Evolutionary conservation across 2,797 vertebrate genomes (phyloP).

Genomic region (Orientallactaga sibirica): DNA sequence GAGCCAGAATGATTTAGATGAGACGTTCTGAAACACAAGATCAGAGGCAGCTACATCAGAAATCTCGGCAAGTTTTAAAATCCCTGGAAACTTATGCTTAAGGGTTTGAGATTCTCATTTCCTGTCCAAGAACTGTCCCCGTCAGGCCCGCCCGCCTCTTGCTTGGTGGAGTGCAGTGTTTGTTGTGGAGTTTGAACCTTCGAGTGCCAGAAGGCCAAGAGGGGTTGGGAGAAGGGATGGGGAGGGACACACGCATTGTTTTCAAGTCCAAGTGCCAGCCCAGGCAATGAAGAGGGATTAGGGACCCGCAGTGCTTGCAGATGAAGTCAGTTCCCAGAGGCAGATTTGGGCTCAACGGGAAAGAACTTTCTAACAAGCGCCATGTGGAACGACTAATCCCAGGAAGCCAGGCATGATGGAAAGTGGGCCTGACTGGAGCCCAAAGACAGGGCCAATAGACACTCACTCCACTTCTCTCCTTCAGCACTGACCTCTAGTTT

Average conservation of each 20-base stretch:
- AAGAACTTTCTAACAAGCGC: conserved; percentile 74
- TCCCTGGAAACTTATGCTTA: background rate
- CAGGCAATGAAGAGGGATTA: conserved; percentile 22
- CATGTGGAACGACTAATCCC: conserved; percentile 60
- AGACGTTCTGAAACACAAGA: background rate
- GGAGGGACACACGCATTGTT: background rate
- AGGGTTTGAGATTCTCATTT: background rate
- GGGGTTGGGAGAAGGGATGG: background rate
- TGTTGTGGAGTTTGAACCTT: background rate
- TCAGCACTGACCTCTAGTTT: background rate
- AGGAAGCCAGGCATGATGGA: conserved; percentile 30
- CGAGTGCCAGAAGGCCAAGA: background rate
- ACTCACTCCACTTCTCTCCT: background rate
- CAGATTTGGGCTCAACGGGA: conserved; percentile 66
- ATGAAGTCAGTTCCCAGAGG: conserved; percentile 68
- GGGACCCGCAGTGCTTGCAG: background rate
- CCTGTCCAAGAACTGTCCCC: background rate
- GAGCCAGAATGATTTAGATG: background rate
- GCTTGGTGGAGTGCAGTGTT: background rate
- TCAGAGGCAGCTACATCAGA: background rate
- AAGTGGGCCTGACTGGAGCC: conserved; percentile 46
- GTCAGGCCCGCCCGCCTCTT: background rate
- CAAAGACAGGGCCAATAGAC: background rate
- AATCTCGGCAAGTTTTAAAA: background rate
- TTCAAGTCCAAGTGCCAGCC: conserved; percentile 24